Conservation (phyloP, 2,888 invertebrate genomes). For the Azorinus chamasolen region DNA sequence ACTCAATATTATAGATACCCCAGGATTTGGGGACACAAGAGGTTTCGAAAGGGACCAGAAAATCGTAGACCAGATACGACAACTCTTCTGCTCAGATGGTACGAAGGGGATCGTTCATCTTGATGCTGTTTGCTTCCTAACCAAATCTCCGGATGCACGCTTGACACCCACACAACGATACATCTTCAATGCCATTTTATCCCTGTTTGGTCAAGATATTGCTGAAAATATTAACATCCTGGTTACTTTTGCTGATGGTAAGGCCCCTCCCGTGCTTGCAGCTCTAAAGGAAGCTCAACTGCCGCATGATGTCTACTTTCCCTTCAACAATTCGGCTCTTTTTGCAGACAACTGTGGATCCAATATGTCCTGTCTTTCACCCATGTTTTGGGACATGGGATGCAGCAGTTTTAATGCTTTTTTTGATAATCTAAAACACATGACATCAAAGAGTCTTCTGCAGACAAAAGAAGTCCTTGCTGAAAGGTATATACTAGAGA, state of each 20-base stretch:
- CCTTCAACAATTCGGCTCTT: slow-evolving; percentile 56
- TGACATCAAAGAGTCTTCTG: slow-evolving; percentile 41
- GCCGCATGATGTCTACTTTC: slow-evolving; percentile 28
- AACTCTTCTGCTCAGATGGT: slow-evolving; percentile 42
- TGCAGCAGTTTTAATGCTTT: slow-evolving; percentile 41
- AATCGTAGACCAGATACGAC: slow-evolving; percentile 10
- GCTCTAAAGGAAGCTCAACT: slow-evolving; percentile 40
- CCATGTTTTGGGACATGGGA: slow-evolving; percentile 55
- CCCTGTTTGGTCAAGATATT: slow-evolving; percentile 55
- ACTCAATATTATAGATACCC: slow-evolving; percentile 12
- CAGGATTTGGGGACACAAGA: no score
- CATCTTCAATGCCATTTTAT: slow-evolving; percentile 53
- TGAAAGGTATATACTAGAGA: slow-evolving; percentile 39
- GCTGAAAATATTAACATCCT: slow-evolving; percentile 43
- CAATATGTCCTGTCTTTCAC: slow-evolving; percentile 20
- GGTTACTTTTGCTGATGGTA: slow-evolving; percentile 57
- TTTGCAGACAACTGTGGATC: slow-evolving; percentile 38
- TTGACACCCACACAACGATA: slow-evolving; percentile 50
- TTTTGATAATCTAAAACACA: slow-evolving; percentile 24
- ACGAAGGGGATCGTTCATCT: slow-evolving; percentile 43
- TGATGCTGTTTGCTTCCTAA: slow-evolving; percentile 55
- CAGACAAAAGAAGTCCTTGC: slow-evolving; percentile 51
- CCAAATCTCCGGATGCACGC: slow-evolving; percentile 45
- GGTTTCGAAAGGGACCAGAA: slow-evolving; percentile 48
- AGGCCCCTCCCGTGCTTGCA: slow-evolving; percentile 49